Percentiles rank a stretch among this genome's conserved stretches.
Evolutionary conservation across 1,140 invertebrate species (phyloP).

Genomic region (Amyelois transitella): DNA sequence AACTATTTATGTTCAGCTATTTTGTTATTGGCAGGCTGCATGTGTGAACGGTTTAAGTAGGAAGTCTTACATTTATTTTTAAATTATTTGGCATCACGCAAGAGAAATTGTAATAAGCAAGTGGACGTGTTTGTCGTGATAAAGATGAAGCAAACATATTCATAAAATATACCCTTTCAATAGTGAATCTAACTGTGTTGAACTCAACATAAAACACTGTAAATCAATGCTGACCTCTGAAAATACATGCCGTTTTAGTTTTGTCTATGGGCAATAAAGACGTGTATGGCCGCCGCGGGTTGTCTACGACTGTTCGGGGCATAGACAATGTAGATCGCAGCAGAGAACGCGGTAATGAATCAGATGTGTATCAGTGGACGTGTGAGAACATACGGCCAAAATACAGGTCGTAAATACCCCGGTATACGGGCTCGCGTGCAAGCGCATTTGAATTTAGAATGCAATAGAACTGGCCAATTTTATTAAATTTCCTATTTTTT

Average conservation of each 20-base stretch:
- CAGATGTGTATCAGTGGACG: conserved; percentile 70
- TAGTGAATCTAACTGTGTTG: neutral
- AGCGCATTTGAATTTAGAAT: conserved; percentile 12
- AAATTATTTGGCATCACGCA: too few species aligned
- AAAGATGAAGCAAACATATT: too few species aligned
- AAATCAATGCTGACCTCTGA: neutral
- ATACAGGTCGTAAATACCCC: conserved; percentile 67
- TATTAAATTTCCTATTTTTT: neutral
- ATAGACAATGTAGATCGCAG: conserved; percentile 49
- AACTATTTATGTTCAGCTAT: neutral
- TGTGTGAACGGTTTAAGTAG: neutral
- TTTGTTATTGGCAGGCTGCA: neutral
- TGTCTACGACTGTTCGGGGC: conserved; percentile 13
- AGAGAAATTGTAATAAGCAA: too few species aligned
- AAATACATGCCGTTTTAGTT: conserved; percentile 1
- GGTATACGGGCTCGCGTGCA: conserved; percentile 65
- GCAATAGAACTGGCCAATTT: conserved; percentile 18
- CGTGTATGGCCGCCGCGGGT: conserved; percentile 16
- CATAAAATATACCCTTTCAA: too few species aligned
- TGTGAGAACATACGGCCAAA: conserved; percentile 72
- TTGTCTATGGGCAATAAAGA: conserved; percentile 15
- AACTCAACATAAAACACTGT: too few species aligned
- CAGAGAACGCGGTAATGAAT: conserved; percentile 60
- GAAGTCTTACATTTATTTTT: neutral
- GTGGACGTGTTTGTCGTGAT: too few species aligned